Evolutionary conservation across 2,888 invertebrate genomes (phyloP).

Genomic region (Drosophila algonquin): DNA sequence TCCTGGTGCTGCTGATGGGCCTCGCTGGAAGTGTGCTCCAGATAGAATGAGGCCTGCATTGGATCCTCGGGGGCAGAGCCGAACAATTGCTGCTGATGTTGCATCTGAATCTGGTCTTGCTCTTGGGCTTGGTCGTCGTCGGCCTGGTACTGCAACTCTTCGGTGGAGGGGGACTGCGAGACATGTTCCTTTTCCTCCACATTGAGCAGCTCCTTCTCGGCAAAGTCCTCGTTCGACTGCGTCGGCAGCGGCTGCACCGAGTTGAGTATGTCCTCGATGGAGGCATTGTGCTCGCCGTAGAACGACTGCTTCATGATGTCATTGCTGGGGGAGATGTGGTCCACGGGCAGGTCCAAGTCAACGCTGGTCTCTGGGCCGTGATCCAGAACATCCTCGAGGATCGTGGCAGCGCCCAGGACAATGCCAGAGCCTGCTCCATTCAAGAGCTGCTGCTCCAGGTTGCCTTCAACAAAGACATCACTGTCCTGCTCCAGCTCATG

Average conservation of each 20-base stretch:
- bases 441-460: constrained; percentile 38
- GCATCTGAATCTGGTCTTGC: constrained; percentile 46
- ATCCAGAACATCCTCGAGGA: constrained; percentile 50
- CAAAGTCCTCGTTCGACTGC: constrained; percentile 56
- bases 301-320: constrained; percentile 79
- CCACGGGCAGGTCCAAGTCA: constrained; percentile 61
- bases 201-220: constrained; percentile 73
- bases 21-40: constrained; percentile 66
- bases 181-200: constrained; percentile 80
- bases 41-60: constrained; percentile 80
- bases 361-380: constrained; percentile 80
- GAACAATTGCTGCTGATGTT: constrained; percentile 24
- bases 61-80: constrained; percentile 45
- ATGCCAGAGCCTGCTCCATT: constrained; percentile 42
- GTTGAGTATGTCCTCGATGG: constrained; percentile 81
- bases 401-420: not conserved
- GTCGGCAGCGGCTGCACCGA: constrained; percentile 81
- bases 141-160: constrained; percentile 71
- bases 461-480: constrained; percentile 54
- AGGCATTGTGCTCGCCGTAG: constrained; percentile 67
- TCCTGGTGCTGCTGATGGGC: constrained; percentile 15
- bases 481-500: constrained; percentile 79
- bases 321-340: constrained; percentile 11
- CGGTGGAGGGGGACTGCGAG: constrained; percentile 80
- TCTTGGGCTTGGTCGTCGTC: not conserved